These are phyloP conservation scores for Dryas iulia DNA, from an alignment of 1,140 invertebrate genomes.

Conservation along the genomic window DNA sequence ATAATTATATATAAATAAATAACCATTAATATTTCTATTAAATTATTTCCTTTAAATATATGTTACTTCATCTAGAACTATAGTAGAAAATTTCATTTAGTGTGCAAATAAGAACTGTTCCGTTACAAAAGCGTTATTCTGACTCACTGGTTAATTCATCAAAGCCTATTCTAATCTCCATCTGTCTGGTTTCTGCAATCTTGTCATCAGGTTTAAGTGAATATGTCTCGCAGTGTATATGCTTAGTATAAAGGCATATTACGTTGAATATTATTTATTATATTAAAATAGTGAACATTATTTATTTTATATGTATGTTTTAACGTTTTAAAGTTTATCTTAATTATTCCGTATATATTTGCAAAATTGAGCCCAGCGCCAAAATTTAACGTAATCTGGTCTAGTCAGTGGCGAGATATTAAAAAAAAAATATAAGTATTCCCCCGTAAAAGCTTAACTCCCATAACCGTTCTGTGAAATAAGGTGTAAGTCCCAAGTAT, in stretches of 20 bases:
- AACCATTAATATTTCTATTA: background rate
- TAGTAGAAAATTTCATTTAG: background rate
- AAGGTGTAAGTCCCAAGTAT: too few relatives aligned
- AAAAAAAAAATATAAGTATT: too few relatives aligned
- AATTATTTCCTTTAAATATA: background rate
- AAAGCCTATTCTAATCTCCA: constrained; percentile 15
- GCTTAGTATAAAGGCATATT: background rate
- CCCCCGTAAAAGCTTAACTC: too few relatives aligned
- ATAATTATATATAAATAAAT: too few relatives aligned
- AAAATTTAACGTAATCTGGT: too few relatives aligned
- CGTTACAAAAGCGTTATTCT: constrained; percentile 3
- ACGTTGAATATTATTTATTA: background rate
- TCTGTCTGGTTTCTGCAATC: constrained; percentile 9
- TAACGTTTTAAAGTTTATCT: too few relatives aligned
- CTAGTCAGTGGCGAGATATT: too few relatives aligned
- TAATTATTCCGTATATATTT: too few relatives aligned
- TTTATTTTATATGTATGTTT: too few relatives aligned
- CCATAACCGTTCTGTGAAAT: too few relatives aligned
- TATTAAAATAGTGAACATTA: too few relatives aligned
- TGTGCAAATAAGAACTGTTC: background rate
- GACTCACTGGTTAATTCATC: constrained; percentile 19
- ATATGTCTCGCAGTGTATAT: constrained; percentile 1
- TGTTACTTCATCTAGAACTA: background rate
- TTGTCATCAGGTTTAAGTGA: constrained; percentile 11
- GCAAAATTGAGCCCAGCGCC: too few relatives aligned